Conservation (phyloP, 2,113 vertebrate species). For the Rhombomys opimus region DNA sequence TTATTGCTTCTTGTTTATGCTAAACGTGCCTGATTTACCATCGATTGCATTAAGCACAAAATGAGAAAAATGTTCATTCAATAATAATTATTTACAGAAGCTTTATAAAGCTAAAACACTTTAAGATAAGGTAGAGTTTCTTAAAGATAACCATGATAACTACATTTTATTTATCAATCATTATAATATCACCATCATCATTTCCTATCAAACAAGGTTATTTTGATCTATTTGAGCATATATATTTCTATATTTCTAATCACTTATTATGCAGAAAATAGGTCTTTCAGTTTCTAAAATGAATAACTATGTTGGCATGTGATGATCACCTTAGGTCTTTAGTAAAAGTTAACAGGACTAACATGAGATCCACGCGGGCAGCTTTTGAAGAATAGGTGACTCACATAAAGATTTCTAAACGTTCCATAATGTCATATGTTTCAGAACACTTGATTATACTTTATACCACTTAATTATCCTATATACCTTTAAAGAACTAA, state of each 20-base stretch:
- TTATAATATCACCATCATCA: neutral
- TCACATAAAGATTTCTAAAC: neutral
- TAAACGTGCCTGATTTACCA: neutral
- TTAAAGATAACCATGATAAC: neutral
- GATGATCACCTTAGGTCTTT: neutral
- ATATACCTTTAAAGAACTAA: neutral
- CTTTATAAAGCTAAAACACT: neutral
- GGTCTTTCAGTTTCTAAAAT: slow-evolving; percentile 5
- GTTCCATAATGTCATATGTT: neutral
- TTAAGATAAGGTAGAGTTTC: neutral
- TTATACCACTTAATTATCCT: neutral
- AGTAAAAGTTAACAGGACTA: neutral
- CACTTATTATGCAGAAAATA: neutral
- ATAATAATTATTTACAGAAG: neutral
- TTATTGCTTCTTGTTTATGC: neutral
- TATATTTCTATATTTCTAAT: slow-evolving; percentile 26
- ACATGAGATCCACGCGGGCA: neutral
- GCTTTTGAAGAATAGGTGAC: neutral
- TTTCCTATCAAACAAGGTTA: neutral
- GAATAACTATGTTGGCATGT: neutral
- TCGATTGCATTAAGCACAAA: neutral
- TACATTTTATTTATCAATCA: neutral
- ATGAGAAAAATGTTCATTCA: neutral
- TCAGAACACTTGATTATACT: neutral
- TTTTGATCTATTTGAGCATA: neutral